Conservation (phyloP, 2,113 vertebrate species). For the Cinclus mexicanus region DNA sequence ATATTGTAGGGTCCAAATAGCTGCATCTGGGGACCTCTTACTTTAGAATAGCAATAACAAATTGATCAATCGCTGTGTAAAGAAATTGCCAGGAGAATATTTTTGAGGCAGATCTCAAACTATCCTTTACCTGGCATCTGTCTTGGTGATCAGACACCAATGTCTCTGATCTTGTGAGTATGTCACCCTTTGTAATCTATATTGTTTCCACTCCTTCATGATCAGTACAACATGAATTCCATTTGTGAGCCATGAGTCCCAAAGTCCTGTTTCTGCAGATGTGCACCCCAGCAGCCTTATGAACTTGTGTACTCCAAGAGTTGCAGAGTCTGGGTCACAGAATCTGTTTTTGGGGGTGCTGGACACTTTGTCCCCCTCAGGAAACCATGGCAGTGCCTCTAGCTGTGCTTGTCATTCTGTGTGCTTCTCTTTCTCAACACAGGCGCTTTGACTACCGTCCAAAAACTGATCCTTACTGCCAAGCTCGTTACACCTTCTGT, state of each 20-base stretch:
- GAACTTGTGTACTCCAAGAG: not conserved
- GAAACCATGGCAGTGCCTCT: not conserved
- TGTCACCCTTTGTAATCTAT: not conserved
- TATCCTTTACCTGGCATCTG: not conserved
- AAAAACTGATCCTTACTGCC: conserved; percentile 85
- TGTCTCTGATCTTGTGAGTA: not conserved
- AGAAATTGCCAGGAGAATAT: not conserved
- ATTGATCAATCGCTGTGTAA: not conserved
- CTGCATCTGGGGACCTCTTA: not conserved
- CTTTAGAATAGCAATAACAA: not conserved
- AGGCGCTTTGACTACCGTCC: conserved; percentile 91
- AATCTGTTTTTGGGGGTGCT: not conserved
- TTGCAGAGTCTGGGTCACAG: not conserved
- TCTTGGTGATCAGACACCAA: too few relatives aligned
- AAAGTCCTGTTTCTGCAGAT: not conserved
- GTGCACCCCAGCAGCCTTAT: not conserved
- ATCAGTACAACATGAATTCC: not conserved
- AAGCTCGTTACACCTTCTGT: conserved; percentile 94
- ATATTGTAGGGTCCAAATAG: not conserved
- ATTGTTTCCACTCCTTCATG: not conserved
- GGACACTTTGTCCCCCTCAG: not conserved
- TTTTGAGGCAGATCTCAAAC: not conserved
- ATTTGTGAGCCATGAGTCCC: not conserved
- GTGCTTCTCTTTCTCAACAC: conserved; percentile 40
- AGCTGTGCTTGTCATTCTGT: not conserved